Conservation (phyloP, 2,888 invertebrate species). For the Drosophila putrida region DNA sequence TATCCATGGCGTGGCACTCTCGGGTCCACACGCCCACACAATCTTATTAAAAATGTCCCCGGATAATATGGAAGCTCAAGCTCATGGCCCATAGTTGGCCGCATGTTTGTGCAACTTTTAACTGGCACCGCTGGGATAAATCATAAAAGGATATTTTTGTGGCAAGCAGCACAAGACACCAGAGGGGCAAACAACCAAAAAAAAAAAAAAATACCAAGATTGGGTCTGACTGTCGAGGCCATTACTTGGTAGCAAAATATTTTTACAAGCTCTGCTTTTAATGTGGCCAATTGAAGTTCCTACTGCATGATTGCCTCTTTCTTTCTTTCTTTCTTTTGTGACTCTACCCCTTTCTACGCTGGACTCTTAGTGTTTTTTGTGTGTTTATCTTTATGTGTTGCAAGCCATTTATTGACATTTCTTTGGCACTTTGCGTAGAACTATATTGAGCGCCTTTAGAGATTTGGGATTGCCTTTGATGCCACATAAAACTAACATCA, state of each 20-base stretch:
- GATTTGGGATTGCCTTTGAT: constrained; percentile 58
- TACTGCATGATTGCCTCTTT: constrained; percentile 9
- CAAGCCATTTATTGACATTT: constrained; percentile 60
- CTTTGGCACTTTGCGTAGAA: constrained; percentile 66
- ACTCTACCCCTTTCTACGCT: neutral
- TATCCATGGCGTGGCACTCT: constrained; percentile 20
- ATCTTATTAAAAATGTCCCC: constrained; percentile 75
- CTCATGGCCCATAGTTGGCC: constrained; percentile 44
- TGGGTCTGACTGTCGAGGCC: constrained; percentile 31
- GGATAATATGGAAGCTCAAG: constrained; percentile 47
- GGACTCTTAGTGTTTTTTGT: neutral
- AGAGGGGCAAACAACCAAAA: neutral
- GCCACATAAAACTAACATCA: constrained; percentile 47
- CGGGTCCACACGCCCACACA: constrained; percentile 63
- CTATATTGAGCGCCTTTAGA: constrained; percentile 57
- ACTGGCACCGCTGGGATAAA: constrained; percentile 75
- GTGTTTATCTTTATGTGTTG: constrained; percentile 29
- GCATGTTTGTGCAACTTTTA: constrained; percentile 69
- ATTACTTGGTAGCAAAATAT: constrained; percentile 51
- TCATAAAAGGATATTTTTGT: constrained; percentile 73
- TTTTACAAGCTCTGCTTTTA: constrained; percentile 60
- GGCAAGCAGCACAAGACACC: constrained; percentile 36
- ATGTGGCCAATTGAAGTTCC: constrained; percentile 53
- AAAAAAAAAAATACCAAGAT: constrained; percentile 12
- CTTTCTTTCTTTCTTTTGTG: neutral